Evolutionary conservation across 2,797 vertebrate species (phyloP).

Genomic region (Mormyrops attenuatus): DNA sequence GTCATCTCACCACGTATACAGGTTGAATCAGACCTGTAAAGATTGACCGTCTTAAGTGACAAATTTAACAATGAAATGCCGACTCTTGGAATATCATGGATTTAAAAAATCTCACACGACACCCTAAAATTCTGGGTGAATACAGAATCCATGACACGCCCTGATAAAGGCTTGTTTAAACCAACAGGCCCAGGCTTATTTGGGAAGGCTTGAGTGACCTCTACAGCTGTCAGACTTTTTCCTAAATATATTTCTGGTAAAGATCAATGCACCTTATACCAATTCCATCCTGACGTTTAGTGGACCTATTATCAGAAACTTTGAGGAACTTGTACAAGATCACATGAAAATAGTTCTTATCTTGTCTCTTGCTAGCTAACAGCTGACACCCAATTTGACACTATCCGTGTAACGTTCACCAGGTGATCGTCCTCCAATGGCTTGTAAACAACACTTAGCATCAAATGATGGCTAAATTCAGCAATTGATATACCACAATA

Average conservation of each 20-base stretch:
- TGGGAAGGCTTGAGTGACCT: not conserved
- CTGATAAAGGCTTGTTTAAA: not conserved
- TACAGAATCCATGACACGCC: not conserved
- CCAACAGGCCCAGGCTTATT: not conserved
- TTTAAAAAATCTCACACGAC: not conserved
- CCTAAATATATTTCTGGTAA: not conserved
- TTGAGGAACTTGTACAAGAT: not conserved
- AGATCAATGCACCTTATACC: not conserved
- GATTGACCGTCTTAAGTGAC: not conserved
- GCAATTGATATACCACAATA: not conserved
- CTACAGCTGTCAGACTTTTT: not conserved
- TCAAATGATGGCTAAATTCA: not conserved
- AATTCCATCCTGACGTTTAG: not conserved
- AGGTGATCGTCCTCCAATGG: not conserved
- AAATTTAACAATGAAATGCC: not conserved
- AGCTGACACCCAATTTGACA: constrained; percentile 2
- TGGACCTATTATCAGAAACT: not conserved
- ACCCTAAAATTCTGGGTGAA: not conserved
- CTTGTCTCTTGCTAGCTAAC: not conserved
- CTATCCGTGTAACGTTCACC: not conserved
- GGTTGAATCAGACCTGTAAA: not conserved
- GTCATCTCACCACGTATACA: not conserved
- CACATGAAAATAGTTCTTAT: not conserved
- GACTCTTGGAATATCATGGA: not conserved
- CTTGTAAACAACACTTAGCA: not conserved